Base-by-base conservation (phyloP, 2,888 invertebrate species). In the Alcis repandata region DNA sequence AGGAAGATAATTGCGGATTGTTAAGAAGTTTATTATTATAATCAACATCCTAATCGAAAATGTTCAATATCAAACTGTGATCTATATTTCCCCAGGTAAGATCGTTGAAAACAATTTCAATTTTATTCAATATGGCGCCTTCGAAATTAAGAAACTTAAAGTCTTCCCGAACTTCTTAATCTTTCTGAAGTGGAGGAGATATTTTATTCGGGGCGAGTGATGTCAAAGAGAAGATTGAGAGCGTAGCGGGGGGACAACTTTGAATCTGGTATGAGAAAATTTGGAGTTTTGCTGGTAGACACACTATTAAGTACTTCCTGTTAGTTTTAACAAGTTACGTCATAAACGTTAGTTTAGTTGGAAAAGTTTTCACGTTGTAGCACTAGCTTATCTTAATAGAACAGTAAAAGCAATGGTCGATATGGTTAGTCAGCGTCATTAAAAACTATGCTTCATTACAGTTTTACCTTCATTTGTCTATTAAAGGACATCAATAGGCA, bases 71-170 rank as follows among this genome's bases (percentile, higher is more conserved):
- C 38, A 51, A 64, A 65, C 43, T 60, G 15, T 45, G 51, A 52
- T 58, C 54, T 60, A 19, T 67, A 67, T 70, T 68, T 65, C 46
- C 46, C 52, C 79, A 77, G 68, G 67, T 70, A 70, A 52, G 60
- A 45, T 61, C 60, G 66, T 58, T 65, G 75, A 80, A 82, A 82
- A 78, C 81, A 80, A 77, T 82, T 82, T 78, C 73, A 80, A 79
- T 79, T 79, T 82, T 76, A 79, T 76, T 75, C 77, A 77, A 75
- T 79, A 82, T 77, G 77, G 77, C 71, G 81, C 79, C 82, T 79
- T 70, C 73, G 76, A 85, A 85, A 86, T 86, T 83, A 83, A 83
- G 83, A 83, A 86, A 87, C 84, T 86, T 85, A 83, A 85, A 82
- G 83, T 82, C 82, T 80, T 74, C 74, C 70, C 73, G 78, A 86